Evolutionary conservation across 2,797 vertebrate genomes (phyloP).

Genomic region (Mormyrops attenuatus): DNA sequence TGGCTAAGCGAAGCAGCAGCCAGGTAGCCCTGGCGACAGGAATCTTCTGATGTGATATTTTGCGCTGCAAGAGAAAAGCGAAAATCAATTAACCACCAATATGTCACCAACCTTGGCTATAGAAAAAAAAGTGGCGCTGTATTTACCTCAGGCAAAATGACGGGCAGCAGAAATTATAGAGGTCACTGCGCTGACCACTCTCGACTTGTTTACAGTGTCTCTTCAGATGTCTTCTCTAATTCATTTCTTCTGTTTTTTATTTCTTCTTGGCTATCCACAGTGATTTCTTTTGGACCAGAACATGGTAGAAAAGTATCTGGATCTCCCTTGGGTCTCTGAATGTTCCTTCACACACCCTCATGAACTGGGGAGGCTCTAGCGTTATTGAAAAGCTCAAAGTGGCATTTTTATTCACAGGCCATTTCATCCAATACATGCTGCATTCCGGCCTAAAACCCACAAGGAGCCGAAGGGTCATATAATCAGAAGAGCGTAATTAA

Average conservation of each 20-base stretch:
- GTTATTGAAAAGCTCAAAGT: background rate
- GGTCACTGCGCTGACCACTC: background rate
- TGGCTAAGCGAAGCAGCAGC: background rate
- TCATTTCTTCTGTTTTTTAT: background rate
- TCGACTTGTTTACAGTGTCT: background rate
- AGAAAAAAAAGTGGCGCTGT: background rate
- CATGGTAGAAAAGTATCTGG: background rate
- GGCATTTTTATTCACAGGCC: background rate
- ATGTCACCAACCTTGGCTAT: background rate
- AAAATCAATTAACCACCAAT: background rate
- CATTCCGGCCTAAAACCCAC: background rate
- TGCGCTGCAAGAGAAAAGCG: background rate
- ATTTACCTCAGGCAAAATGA: background rate
- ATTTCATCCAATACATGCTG: background rate
- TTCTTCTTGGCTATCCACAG: background rate
- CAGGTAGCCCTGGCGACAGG: background rate
- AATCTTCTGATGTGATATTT: slow-evolving; percentile 1
- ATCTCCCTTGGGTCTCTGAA: background rate
- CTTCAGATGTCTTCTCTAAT: background rate
- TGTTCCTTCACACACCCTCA: background rate
- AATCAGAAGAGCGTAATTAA: slow-evolving; percentile 7
- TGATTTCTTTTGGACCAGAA: background rate
- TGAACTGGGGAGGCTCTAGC: background rate
- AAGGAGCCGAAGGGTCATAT: background rate
- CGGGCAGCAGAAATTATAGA: background rate